Base-by-base conservation (phyloP, 2,888 invertebrate species). In the Ophioninae sp. region DNA sequence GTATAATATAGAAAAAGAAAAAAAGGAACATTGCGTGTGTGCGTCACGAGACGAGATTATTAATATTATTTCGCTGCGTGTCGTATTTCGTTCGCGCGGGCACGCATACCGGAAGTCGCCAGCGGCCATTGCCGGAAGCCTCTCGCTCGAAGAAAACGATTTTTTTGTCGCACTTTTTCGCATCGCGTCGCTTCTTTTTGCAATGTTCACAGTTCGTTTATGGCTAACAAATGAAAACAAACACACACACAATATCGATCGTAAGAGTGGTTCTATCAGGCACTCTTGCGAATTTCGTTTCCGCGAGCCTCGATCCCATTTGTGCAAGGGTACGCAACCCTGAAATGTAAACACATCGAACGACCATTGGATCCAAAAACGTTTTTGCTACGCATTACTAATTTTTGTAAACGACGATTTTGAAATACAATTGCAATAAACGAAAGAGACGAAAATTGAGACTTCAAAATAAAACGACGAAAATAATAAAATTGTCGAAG, bases 1-100 rank as follows among this genome's bases (percentile, higher is more conserved):
- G 86, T 84, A 83, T 81, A 75, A 79, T 81, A 85, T 85, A 83
- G 57, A n/a, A 72, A 81, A 74, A 70, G 56, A 65, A 59, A 64
- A 65, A 39, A 41, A 50, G 6, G 21, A 23, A 41, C 23, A 21
- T 57, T n/a, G 57, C 70, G n/a, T 50, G 73, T 64, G 72, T 79
- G 69, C 57, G 44, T 62, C 50, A 17, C 50, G 23, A 62, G 21
- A 70, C 21, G 72, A 84, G 10, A 61, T 30, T 30, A 65, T 59
- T 75, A 59, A 69, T 73, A 68, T 72, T 65, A 44, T 41, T 72
- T 83, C 64, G 20, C 69, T 30, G 30, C 30, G 30, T 30, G 30
- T 30, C 17, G 50, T 50, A 50, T 50, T 17, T 17, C 50, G 13
- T 50, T 50, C 50, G 50, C 50, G 50, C 13, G 13, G 6, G n/a